Base-by-base conservation (phyloP, 1,140 invertebrate species). In the Aphis gossypii region DNA sequence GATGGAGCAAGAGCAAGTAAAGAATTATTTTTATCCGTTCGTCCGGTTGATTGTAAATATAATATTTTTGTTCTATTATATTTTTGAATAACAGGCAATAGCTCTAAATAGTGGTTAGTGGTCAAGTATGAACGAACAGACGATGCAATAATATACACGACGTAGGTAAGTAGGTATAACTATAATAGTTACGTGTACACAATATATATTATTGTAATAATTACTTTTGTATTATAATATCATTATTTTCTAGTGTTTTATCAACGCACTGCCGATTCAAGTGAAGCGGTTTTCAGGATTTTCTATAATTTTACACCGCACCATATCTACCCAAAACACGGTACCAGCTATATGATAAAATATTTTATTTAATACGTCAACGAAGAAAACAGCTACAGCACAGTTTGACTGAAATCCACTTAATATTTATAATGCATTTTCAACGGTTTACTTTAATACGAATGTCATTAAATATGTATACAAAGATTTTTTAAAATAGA, bases 301-400 rank as follows among this genome's bases (percentile, higher is more conserved):
- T n/a, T 9, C 25, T 23, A 86, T 86, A 25, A 44, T 48, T 30
- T 87, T 6, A 35, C 35, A 38, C 35, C 35, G 20, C 35, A 41
- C 35, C 1, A 14, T 25, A 30, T 60, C 30, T 30, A 60, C 35
- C 35, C 83, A 14, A 86, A 86, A 30, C 38, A n/a, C 38, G 3
- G 3, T 41, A 41, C 38, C 3, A n/a, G n/a, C n/a, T 84, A 84
- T 84, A 48, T n/a, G 20, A 38, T 54, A 46, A 46, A 46, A 89
- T 60, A 90, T 90, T 90, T 90, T 60, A 90, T 90, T 60, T 90
- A 90, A 90, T 60, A 68, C 38, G 23, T 9, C 54, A 11, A 44
- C 23, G 38, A 68, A 68, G 60, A 68, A 68, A 68, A 48, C 38
- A 51, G 21, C 35, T 54, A 89, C n/a, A 21, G 21, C 14, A 25